Base-by-base conservation (phyloP, 2,113 vertebrate species). In the Abramis brama region DNA sequence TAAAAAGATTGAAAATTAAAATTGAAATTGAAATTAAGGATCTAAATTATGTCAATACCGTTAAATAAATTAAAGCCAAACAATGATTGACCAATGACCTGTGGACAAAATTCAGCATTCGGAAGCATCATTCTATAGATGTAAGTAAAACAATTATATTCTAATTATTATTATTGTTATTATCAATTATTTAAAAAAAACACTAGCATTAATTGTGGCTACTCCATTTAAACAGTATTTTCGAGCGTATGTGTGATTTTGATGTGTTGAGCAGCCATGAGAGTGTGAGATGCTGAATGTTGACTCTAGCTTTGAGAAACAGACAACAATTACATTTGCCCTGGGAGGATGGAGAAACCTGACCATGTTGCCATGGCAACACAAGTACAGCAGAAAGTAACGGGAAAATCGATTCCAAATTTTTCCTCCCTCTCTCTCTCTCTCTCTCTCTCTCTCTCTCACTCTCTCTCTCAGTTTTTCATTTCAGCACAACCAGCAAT, bases 301-400 rank as follows among this genome's bases (percentile, higher is more conserved):
- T 88, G 88, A 93, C 89, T 93, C 92, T 90, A 89, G 90, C 88
- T 93, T 88, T 79, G 92, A 93, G 92, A 93, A 92, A 93, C 87
- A 93, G 92, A 94, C 93, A 94, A 94, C 94, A 94, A 94, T 95
- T 95, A 94, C 93, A 94, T 91, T 94, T 95, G 94, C 94, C 94
- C 94, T 95, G 92, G 93, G 93, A 95, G 94, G 93, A 93, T 90
- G 89, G 92, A 90, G 90, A 95, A 85, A 94, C 93, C 93, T 94
- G 94, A 94, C 94, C 94, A 93, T 86, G 94, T 95, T 94, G 93
- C 95, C 90, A 95, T 95, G 94, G 94, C 91, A 95, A 95, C 94
- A 92, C 91, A 94, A 94, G 93, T 94, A 95, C 92, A 94, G 92
- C 92, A 92, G 93, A 95, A 94, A 94, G 92, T 93, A 95, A 93